Conservation (phyloP, 2,797 vertebrate genomes). For the Pseudochirops cupreus region DNA sequence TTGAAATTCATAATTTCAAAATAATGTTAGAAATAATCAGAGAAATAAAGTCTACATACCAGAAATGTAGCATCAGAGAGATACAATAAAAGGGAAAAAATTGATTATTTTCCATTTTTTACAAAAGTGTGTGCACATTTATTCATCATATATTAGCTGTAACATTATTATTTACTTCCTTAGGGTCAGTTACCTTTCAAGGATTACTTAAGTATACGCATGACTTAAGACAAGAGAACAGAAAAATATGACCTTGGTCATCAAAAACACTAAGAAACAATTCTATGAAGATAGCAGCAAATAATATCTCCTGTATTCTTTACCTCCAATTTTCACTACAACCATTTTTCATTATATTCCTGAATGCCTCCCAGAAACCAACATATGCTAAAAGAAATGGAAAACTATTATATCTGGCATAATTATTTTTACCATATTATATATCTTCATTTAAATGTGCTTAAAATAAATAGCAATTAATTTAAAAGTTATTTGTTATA, state of each 20-base stretch:
- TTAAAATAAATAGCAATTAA: constrained; percentile 44
- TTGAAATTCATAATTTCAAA: constrained; percentile 63
- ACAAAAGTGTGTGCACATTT: background rate
- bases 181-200: background rate
- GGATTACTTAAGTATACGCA: background rate
- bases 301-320: background rate
- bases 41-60: constrained; percentile 86
- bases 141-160: background rate
- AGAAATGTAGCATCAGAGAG: constrained; percentile 78
- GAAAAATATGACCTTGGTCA: background rate
- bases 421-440: constrained; percentile 29
- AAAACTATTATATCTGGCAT: background rate
- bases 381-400: background rate
- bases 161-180: background rate
- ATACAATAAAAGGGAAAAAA: constrained; percentile 75
- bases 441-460: constrained; percentile 14
- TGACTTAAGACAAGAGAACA: background rate
- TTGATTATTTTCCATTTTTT: constrained; percentile 55
- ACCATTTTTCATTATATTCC: background rate
- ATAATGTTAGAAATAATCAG: constrained; percentile 65
- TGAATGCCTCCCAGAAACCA: background rate
- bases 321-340: background rate
- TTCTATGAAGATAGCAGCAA: background rate
- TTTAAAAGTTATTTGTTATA: background rate
- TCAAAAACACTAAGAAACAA: background rate